These are phyloP conservation scores for Protonibea diacanthus DNA, from an alignment of 2,797 vertebrate species.

Conservation along the genomic window DNA sequence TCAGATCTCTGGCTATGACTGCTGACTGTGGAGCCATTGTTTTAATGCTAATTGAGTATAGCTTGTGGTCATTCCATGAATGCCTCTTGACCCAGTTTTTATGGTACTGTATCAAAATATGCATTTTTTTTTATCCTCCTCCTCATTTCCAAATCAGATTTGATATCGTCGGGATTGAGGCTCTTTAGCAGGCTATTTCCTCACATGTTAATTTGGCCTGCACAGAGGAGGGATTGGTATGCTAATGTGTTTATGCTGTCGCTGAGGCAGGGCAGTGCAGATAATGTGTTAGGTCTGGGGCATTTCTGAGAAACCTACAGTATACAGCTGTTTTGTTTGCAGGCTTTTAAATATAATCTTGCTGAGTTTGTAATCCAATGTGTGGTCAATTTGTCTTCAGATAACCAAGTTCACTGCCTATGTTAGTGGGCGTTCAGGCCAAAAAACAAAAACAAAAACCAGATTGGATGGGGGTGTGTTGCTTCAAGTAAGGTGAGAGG, in stretches of 20 bases:
- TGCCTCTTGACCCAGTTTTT: constrained; percentile 61
- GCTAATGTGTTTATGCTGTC: constrained; percentile 60
- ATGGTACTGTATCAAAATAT: constrained; percentile 64
- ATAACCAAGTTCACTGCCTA: constrained; percentile 7
- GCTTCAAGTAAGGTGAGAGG: constrained; percentile 6
- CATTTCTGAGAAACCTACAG: constrained; percentile 33
- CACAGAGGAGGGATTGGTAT: constrained; percentile 45
- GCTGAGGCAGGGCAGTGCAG: constrained; percentile 31
- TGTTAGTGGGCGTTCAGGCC: neutral
- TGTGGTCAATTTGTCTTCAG: neutral
- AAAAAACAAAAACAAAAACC: neutral
- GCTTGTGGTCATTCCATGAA: constrained; percentile 75
- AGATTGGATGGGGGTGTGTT: neutral
- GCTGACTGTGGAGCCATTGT: constrained; percentile 78
- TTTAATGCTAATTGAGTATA: constrained; percentile 79
- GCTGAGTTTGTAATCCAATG: neutral
- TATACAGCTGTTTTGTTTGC: constrained; percentile 29
- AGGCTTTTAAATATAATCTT: constrained; percentile 4
- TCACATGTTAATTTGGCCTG: constrained; percentile 40
- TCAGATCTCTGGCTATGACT: constrained; percentile 50
- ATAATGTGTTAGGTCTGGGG: constrained; percentile 23
- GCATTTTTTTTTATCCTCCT: constrained; percentile 26
- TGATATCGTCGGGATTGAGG: constrained; percentile 47
- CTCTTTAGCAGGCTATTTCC: constrained; percentile 50
- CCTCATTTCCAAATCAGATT: constrained; percentile 71